These are phyloP conservation scores for Mobula birostris DNA, from an alignment of 2,113 vertebrate genomes.

Conservation along the genomic window DNA sequence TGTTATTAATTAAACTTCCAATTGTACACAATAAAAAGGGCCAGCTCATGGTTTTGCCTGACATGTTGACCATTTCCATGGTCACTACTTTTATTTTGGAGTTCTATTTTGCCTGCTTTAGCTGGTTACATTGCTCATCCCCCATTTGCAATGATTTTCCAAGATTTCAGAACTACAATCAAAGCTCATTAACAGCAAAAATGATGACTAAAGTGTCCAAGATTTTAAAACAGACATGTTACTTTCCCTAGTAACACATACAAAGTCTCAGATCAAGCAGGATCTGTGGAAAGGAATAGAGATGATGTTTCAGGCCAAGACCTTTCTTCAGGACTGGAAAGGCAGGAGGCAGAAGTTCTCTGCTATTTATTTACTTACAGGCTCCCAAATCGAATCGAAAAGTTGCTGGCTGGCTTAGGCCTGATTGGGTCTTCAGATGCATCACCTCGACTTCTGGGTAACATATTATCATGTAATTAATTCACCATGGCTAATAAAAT, in stretches of 20 bases:
- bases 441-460: neutral
- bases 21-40: too few species aligned
- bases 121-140: neutral
- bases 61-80: too few species aligned
- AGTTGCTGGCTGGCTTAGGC: neutral
- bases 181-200: neutral
- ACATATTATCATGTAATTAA: neutral
- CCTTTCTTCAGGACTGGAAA: too few species aligned
- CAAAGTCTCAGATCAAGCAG: too few species aligned
- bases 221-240: too few species aligned
- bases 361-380: too few species aligned
- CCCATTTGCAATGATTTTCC: neutral
- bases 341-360: too few species aligned
- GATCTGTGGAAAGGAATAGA: too few species aligned
- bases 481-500: neutral
- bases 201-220: neutral
- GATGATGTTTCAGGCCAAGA: too few species aligned
- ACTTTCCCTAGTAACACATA: too few species aligned
- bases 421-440: neutral
- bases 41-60: too few species aligned
- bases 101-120: neutral
- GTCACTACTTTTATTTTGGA: neutral
- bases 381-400: neutral
- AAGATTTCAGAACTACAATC: neutral
- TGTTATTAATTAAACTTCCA: too few species aligned